Base-by-base conservation (phyloP, 1,140 invertebrate genomes). In the Pararge aegeria region DNA sequence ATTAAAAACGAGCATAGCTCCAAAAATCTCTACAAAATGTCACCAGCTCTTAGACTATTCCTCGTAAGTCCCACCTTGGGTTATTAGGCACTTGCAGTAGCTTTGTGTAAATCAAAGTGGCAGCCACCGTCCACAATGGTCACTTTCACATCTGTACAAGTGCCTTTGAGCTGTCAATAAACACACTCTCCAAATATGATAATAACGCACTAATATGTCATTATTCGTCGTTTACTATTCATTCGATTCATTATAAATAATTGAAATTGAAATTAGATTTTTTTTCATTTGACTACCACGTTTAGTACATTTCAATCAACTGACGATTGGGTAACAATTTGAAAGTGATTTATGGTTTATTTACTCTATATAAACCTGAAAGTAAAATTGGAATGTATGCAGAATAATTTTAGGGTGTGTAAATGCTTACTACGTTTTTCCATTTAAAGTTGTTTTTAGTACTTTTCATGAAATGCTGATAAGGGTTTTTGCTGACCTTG, bases 51-150 rank as follows among this genome's bases (percentile, higher is more conserved):
- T n/a, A n/a, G n/a, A 34, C 7, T 3, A 12, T 34, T 0, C 3
- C 61, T 63, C 66, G 68, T 77, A 61, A 68, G 64, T 53, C 59
- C 21, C 61, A 68, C 3, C 66, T 62, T 60, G 64, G 65, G 71
- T 79, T 78, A 82, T 81, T 78, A 81, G 73, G 68, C 19, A 20
- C 16, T 10, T 5, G 1, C 70, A 63, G 75, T 79, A 70, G 77
- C 74, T 73, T 75, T 73, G 68, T 73, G 66, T 73, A 61, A 70
- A 58, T 57, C 61, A 64, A 63, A 68, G 59, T 71, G 56, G 53
- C 57, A 40, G 56, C 72, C 55, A 50, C 29, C 40, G 49, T 30
- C 19, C 61, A 80, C 73, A 81, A 80, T 79, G 60, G 65, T 54
- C 55, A 73, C 78, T 81, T 81, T 80, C 77, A 71, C 73, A 55